A percentile compares a stretch with the other conserved stretches of the same genome.
Conservation (phyloP, 2,113 vertebrate species). For the Mesitornis unicolor region DNA sequence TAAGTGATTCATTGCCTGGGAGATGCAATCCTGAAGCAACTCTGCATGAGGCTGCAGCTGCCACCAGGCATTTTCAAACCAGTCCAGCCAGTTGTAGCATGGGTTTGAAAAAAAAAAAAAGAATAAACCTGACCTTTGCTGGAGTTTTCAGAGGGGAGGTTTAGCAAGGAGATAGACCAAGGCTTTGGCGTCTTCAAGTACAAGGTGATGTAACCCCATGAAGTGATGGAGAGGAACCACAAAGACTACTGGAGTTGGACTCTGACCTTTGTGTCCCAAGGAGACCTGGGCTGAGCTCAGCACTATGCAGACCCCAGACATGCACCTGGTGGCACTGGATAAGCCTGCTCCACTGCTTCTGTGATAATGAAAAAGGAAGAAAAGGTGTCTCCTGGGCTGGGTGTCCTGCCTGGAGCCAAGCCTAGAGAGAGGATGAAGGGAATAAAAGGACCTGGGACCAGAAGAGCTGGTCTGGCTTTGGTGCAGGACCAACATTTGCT, state of each 20-base stretch:
- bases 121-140: neutral
- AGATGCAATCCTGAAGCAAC: neutral
- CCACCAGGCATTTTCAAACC: neutral
- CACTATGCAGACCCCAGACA: fast-evolving
- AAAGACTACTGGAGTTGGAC: neutral
- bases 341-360: neutral
- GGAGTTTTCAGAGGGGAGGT: neutral
- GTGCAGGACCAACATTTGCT: neutral
- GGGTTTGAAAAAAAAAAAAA: neutral
- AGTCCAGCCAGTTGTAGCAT: neutral
- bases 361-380: neutral
- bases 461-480: neutral
- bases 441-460: neutral
- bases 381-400: neutral
- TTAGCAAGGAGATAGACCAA: too few species aligned
- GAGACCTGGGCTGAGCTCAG: neutral
- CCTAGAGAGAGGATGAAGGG: neutral
- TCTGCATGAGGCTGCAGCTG: fast-evolving
- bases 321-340: neutral
- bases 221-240: neutral
- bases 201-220: neutral
- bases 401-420: neutral
- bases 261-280: neutral
- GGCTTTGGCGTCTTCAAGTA: neutral
- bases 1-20: neutral